These are phyloP conservation scores for Rhynchonema sp. DNA, from an alignment of 2,888 invertebrate species.

Conservation along the genomic window DNA sequence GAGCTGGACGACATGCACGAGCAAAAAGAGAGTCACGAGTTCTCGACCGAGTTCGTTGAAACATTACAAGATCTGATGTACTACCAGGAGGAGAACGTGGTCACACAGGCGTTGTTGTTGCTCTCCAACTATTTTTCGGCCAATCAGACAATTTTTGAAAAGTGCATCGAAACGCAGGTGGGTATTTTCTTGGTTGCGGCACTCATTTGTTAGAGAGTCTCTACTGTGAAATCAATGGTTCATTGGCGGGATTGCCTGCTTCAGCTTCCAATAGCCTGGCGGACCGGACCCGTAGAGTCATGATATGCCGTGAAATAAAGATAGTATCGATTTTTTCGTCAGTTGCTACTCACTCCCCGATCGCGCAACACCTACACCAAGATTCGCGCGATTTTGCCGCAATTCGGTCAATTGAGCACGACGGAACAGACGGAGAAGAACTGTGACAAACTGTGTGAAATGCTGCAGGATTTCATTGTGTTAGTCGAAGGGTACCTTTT, in stretches of 20 bases:
- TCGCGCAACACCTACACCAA: conserved; percentile 28
- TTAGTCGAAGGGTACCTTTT: neutral
- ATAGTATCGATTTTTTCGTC: too few relatives aligned
- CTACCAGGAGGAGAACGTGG: conserved; percentile 27
- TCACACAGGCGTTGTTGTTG: conserved; percentile 24
- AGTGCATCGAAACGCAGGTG: conserved; percentile 16
- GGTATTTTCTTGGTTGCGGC: conserved; percentile 12
- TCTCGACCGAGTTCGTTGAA: conserved; percentile 12
- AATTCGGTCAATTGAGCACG: conserved; percentile 26
- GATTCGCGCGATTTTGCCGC: conserved; percentile 16
- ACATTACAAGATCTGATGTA: conserved; percentile 12
- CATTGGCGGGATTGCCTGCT: too few relatives aligned
- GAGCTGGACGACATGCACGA: neutral
- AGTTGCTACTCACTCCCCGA: conserved; percentile 28
- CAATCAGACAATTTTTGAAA: conserved; percentile 24
- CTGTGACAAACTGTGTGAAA: conserved; percentile 11
- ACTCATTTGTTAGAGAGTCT: neutral
- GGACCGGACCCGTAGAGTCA: too few relatives aligned
- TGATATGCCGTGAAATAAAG: too few relatives aligned
- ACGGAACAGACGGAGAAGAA: conserved; percentile 17
- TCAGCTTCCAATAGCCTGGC: too few relatives aligned
- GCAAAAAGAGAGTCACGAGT: neutral
- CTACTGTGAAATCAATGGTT: neutral
- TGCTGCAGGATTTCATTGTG: conserved; percentile 8
- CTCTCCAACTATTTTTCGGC: conserved; percentile 27